Conservation (phyloP, 2,888 invertebrate species). For the Furcula furcula region DNA sequence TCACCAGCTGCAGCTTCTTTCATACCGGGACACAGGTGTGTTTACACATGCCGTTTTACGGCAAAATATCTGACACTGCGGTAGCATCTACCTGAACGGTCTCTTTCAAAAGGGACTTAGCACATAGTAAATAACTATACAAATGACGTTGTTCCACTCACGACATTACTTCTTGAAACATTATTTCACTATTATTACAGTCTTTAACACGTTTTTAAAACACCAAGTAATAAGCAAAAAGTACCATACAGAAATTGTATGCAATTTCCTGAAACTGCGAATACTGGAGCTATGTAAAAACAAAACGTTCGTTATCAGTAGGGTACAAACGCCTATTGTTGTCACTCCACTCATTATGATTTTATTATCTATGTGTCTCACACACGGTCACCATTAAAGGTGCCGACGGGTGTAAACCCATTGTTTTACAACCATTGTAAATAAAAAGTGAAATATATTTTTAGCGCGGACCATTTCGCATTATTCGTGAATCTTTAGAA, state of each 20-base stretch:
- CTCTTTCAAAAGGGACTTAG: too few species aligned
- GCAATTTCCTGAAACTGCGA: slow-evolving; percentile 16
- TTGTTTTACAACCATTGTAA: slow-evolving; percentile 7
- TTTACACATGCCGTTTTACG: too few species aligned
- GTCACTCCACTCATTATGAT: slow-evolving; percentile 18
- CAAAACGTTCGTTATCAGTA: slow-evolving; percentile 45
- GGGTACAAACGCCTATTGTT: slow-evolving; percentile 44
- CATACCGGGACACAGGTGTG: too few species aligned
- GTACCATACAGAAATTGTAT: slow-evolving; percentile 7
- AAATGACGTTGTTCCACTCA: too few species aligned
- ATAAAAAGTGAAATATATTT: slow-evolving; percentile 9
- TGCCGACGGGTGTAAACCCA: slow-evolving; percentile 24
- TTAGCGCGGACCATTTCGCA: slow-evolving; percentile 11
- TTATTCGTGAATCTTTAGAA: slow-evolving; percentile 14
- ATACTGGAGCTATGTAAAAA: slow-evolving; percentile 1
- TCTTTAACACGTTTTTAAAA: too few species aligned
- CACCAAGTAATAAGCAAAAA: too few species aligned
- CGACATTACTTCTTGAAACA: too few species aligned
- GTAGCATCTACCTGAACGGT: too few species aligned
- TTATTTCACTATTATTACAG: too few species aligned
- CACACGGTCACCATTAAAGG: slow-evolving; percentile 52
- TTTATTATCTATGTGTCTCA: slow-evolving; percentile 47
- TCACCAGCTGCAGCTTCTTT: too few species aligned
- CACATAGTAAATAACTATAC: too few species aligned
- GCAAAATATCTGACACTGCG: too few species aligned